Conservation (phyloP, 64 coral and sea anemone species). For the Stichodactyla helianthus region DNA sequence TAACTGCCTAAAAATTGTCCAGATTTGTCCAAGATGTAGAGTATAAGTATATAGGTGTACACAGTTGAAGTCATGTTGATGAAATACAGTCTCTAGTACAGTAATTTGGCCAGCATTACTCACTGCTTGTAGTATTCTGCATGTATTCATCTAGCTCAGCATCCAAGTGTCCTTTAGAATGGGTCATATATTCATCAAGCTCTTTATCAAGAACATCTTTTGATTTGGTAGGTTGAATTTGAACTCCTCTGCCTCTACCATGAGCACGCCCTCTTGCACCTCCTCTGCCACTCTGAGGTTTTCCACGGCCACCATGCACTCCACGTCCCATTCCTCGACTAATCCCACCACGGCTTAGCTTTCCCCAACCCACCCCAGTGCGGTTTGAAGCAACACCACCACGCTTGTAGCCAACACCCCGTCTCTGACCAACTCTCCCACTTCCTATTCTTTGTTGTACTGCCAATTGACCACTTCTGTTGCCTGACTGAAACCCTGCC, state of each 20-base stretch:
- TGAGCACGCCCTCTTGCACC: conserved; percentile 22
- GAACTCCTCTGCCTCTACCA: conserved; percentile 55
- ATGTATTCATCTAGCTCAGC: conserved; percentile 87
- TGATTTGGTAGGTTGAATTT: conserved; percentile 37
- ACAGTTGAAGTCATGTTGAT: no score
- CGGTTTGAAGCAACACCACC: conserved; percentile 31
- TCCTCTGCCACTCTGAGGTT: conserved; percentile 11
- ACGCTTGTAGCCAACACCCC: conserved; percentile 20
- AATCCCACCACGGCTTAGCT: background rate
- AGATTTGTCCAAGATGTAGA: no score
- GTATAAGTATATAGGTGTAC: no score
- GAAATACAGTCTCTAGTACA: no score
- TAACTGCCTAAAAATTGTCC: no score
- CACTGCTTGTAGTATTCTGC: conserved; percentile 48
- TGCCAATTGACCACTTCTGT: conserved; percentile 13
- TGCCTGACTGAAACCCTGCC: conserved; percentile 22
- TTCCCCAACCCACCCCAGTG: conserved; percentile 25
- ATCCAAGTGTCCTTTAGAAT: conserved; percentile 85
- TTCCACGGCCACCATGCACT: conserved; percentile 36
- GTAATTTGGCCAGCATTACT: background rate
- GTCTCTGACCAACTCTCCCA: conserved; percentile 25
- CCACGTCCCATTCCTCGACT: conserved; percentile 20
- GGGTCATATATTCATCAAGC: conserved; percentile 88
- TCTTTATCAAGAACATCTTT: conserved; percentile 75
- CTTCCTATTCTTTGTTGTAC: conserved; percentile 11